Percentiles rank a stretch among this genome's conserved stretches.
Conservation (phyloP, 2,113 vertebrate genomes). For the Rhinichthys klamathensis region DNA sequence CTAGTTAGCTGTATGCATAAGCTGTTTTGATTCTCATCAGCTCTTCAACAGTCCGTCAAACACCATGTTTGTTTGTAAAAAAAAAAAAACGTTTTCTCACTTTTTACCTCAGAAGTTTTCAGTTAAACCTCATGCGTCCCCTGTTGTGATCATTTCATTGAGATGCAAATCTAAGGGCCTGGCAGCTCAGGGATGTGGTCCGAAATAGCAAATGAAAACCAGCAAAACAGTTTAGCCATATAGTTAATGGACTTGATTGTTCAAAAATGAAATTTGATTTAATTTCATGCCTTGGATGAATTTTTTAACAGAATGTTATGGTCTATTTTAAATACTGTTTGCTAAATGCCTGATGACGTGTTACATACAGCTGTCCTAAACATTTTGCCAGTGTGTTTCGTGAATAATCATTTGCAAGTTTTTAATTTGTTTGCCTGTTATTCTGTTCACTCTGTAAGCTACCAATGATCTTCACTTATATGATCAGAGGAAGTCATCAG, state of each 20-base stretch:
- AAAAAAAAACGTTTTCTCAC: not conserved
- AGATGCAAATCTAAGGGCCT: slow-evolving; percentile 64
- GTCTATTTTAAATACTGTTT: slow-evolving; percentile 26
- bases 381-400: not conserved
- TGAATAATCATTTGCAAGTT: not conserved
- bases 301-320: slow-evolving; percentile 3
- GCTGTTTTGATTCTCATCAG: not conserved
- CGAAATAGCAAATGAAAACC: slow-evolving; percentile 31
- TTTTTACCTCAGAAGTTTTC: not conserved
- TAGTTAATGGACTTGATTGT: slow-evolving; percentile 2
- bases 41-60: not conserved
- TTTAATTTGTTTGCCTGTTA: not conserved
- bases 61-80: not conserved
- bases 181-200: slow-evolving; percentile 66
- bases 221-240: not conserved
- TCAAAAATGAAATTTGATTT: not conserved
- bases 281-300: slow-evolving; percentile 15
- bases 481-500: not conserved
- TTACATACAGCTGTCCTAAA: not conserved
- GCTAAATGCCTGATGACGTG: not conserved
- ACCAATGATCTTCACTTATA: not conserved
- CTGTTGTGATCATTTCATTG: slow-evolving; percentile 16
- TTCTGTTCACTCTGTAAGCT: not conserved
- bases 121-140: not conserved
- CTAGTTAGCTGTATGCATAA: not conserved